Evolutionary conservation across 2,888 invertebrate species (phyloP), one percentile per base, ranked within the genome.

Genomic region (Steromphala cineraria): DNA sequence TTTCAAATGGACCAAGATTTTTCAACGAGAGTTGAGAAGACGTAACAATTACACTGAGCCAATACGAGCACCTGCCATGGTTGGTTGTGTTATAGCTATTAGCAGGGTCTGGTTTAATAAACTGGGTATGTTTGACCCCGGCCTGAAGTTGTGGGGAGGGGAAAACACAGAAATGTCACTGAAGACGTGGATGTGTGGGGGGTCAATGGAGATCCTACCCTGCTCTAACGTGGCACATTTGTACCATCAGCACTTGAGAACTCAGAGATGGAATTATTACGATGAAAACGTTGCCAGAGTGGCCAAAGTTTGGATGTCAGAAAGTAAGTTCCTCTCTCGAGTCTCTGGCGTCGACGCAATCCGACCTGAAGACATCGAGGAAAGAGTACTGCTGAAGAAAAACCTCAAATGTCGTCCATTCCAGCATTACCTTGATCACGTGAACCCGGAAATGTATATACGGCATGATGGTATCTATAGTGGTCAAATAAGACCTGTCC

Each of bases 221-320:
- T 62, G 62, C n/a, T 62, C 62, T 15, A 62, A 62, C 28, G 62
- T 62, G 7, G 62, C 62, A 2, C 62, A 62, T 21, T 28, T 62
- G 24, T 62, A 62, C 62, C 62, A 62, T 24, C 24, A 24, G 0
- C 62, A 62, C 8, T 94, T 97, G 82, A 94, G 97, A 62, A 46
- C 46, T 1, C 4, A 46, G 46, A 46, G 46, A 46, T 46, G 46
- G 46, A 46, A 46, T 46, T 10, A 46, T 13, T 81, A 76, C 17
- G 81, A 84, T 28, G 71, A 83, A 17, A 84, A 62, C 10, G 15
- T 62, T 1, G 62, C 62, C 15, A 24, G 87, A 52, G 87, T 88
- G n/a, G 87, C 84, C 53, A 86, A 87, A 17, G 86, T 88, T 13
- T 86, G 86, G 55, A 85, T 86, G 86, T 84, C 83, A 21, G 75